Evolutionary conservation across 2,797 vertebrate species (phyloP), one percentile per base, ranked within the genome.

Genomic region (Syngnathus rostellatus): DNA sequence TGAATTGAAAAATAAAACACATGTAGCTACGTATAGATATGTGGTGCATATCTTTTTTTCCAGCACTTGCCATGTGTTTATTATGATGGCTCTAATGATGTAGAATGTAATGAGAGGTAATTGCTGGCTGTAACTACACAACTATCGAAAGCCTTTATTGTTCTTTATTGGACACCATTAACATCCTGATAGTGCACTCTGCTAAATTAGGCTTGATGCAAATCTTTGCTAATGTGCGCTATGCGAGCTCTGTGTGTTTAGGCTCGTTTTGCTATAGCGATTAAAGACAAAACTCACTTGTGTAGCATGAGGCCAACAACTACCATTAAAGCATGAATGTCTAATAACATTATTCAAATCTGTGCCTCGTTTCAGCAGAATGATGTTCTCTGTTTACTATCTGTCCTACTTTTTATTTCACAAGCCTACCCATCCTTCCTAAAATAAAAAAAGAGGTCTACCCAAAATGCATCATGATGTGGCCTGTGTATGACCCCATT

Each of bases 401-500:
- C 82, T 85, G 83, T 70, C 85, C 81, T 71, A 79, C 67, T 69
- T 76, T 58, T 45, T 46, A 69, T 76, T 77, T 75, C 69, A 74
- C 81, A 78, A 77, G 67, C 59, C 67, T 45, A 67, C 67, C 70
- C 70, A 65, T 65, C 9, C 55, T 67, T 9, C 50, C 43, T 31
- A 16, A 31, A 73, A 76, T 85, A 81, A 19, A 39, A 39, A 61
- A 61, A 76, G 55, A 76, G 77, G 74, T 77, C 79, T 87, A 74
- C 81, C 86, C 89, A 85, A 62, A 71, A 88, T 89, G 85, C 88
- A 82, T 62, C 69, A 23, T 59, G 72, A 72, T 78, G 40, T 90
- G 85, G 81, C 87, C 91, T 86, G 73, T 79, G 63, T 8, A 5
- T 86, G 89, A 92, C 88, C 90, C 81, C 65, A 0, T 74, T 70